Percentiles rank a stretch among this genome's conserved stretches.
Evolutionary conservation across 2,888 invertebrate species (phyloP).

Genomic region (Erpobdella octoculata): DNA sequence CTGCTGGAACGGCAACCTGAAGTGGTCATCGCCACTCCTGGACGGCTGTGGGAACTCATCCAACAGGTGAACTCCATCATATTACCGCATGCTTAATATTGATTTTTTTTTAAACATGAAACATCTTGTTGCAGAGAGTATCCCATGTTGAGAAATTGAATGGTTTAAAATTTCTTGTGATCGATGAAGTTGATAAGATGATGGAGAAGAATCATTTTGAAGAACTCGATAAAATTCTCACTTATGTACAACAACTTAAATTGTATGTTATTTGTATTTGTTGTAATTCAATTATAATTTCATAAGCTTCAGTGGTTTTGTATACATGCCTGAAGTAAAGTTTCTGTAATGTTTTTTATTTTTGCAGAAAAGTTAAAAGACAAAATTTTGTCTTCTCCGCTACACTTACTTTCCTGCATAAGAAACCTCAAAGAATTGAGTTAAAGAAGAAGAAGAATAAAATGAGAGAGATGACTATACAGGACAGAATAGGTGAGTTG

Average conservation of each 20-base stretch:
- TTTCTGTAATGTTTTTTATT: neutral
- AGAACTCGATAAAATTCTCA: slow-evolving; percentile 62
- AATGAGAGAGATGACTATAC: slow-evolving; percentile 43
- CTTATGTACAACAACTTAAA: neutral
- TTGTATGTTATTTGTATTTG: neutral
- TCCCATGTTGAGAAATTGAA: slow-evolving; percentile 46
- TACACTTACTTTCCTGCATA: slow-evolving; percentile 80
- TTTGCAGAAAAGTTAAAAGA: slow-evolving; percentile 43
- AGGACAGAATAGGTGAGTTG: slow-evolving; percentile 52
- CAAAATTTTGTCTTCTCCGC: slow-evolving; percentile 97
- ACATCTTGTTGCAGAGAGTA: slow-evolving; percentile 55
- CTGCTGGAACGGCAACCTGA: slow-evolving; percentile 73
- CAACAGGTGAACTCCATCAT: slow-evolving; percentile 57
- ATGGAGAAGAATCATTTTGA: slow-evolving; percentile 89
- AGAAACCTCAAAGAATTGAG: slow-evolving; percentile 61
- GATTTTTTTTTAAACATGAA: no score
- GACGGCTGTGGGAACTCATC: slow-evolving; percentile 87
- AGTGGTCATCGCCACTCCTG: slow-evolving; percentile 92
- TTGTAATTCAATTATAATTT: neutral
- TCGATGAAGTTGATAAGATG: slow-evolving; percentile 98
- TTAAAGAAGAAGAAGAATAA: slow-evolving; percentile 46
- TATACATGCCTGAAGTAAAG: no score
- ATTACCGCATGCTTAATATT: neutral
- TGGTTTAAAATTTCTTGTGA: slow-evolving; percentile 65
- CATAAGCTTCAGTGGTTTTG: neutral